Evolutionary conservation across 2,113 vertebrate species (phyloP).

Genomic region (Tetrao urogallus): DNA sequence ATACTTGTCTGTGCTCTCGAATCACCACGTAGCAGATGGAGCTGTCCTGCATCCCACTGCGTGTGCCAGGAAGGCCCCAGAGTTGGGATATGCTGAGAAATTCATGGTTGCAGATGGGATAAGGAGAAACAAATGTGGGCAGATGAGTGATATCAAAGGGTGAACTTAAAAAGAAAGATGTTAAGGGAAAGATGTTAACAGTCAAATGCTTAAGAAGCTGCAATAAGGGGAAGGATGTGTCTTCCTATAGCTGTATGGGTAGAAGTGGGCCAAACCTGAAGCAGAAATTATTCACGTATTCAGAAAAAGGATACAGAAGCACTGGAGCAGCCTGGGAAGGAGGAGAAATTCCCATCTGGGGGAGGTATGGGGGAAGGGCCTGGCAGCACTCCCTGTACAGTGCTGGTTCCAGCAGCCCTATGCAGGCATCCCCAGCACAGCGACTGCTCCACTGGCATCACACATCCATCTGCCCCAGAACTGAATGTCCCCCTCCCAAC

Average conservation of each 20-base stretch:
- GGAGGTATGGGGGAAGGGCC: neutral
- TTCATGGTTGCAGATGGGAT: neutral
- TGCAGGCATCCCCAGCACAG: neutral
- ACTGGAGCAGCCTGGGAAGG: neutral
- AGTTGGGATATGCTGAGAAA: fast-evolving
- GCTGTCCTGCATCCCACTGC: neutral
- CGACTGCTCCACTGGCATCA: neutral
- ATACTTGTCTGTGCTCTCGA: fast-evolving
- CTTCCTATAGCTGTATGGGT: neutral
- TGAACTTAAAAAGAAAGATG: neutral
- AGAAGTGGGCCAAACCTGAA: fast-evolving
- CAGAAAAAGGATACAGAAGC: neutral
- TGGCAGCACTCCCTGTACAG: neutral
- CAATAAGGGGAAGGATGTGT: neutral
- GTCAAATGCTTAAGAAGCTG: neutral
- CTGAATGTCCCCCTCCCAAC: neutral
- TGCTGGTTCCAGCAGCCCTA: neutral
- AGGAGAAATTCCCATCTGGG: neutral
- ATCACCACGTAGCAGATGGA: neutral
- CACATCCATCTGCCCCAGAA: neutral
- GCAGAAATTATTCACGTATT: neutral
- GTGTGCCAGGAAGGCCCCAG: neutral
- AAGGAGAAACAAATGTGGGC: neutral
- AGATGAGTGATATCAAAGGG: neutral
- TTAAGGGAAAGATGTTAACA: neutral